A percentile compares a stretch with the other conserved stretches of the same genome.
These are phyloP conservation scores for Falco punctatus DNA, from an alignment of 2,113 vertebrate genomes.

Conservation along the genomic window DNA sequence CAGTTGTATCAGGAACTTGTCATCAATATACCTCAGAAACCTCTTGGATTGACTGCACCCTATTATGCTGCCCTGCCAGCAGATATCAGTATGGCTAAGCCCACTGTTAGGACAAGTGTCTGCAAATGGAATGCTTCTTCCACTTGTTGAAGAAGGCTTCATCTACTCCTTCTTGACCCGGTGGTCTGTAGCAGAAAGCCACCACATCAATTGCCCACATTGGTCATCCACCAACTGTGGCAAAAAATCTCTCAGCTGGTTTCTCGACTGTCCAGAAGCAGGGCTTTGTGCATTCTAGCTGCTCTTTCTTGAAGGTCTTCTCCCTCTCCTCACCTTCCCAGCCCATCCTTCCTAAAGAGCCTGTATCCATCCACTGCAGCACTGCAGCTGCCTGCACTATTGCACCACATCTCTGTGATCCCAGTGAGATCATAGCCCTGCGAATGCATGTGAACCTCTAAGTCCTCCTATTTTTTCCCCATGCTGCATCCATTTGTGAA, in stretches of 20 bases:
- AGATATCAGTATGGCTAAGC: neutral
- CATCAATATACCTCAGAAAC: neutral
- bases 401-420: neutral
- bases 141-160: neutral
- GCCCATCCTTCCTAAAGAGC: neutral
- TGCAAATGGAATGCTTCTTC: neutral
- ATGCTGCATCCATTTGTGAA: neutral
- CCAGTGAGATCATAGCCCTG: neutral
- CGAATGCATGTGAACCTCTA: neutral
- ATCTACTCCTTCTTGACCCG: neutral
- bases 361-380: neutral
- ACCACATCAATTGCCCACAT: neutral
- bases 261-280: neutral
- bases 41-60: neutral
- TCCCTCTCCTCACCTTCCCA: neutral
- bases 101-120: neutral
- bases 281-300: neutral
- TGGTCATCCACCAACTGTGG: too few relatives aligned
- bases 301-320: neutral
- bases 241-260: neutral
- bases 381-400: neutral
- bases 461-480: neutral
- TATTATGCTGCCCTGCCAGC: neutral
- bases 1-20: neutral
- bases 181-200: neutral